Base-by-base conservation (phyloP, 2,113 vertebrate genomes). In the Symphodus melops region DNA sequence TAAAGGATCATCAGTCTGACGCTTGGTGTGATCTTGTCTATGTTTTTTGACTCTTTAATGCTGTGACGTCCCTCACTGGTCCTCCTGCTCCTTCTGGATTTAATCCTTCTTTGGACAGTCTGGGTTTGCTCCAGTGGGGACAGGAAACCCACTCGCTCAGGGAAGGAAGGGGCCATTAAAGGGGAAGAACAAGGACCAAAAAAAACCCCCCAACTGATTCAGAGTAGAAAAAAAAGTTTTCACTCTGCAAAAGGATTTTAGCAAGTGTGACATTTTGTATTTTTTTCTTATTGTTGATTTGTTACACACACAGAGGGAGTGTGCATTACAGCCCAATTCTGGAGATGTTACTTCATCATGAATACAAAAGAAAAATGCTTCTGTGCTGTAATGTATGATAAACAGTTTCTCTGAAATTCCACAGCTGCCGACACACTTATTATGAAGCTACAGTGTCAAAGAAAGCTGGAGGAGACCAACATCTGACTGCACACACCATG, bases 121-220 rank as follows among this genome's bases (percentile, higher is more conserved):
- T 85, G 86, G 78, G 58, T 82, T 51, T 48, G 65, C 54, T 90
- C 82, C 90, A 90, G 86, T 71, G 82, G 51, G 79, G 86, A 65
- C 89, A 89, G 91, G 90, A 92, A 92, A 91, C 85, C 63, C 76
- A 82, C 79, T 44, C n/a, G 72, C 67, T 72, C 33, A 68, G 71
- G 82, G 67, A 71, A 79, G 83, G 77, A 84, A 86, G 88, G 86
- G 90, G 87, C 86, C 87, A 88, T 57, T 63, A 57, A 73, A 9
- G 71, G 82, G 77, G 66, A 81, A 60, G 58, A 84, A 36, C 63
- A 52, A 46, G 58, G 60, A 60, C 57, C 39, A 19, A 84, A 65
- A 54, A 33, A 33, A 33, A 33, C 25, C 4, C n/a, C n/a, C n/a
- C n/a, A n/a, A 67, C 65, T 65, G 16, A 63, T 59, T 54, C 19